Conservation (phyloP, 35 echinoderm and acorn worm species). For the Patiria miniata region DNA sequence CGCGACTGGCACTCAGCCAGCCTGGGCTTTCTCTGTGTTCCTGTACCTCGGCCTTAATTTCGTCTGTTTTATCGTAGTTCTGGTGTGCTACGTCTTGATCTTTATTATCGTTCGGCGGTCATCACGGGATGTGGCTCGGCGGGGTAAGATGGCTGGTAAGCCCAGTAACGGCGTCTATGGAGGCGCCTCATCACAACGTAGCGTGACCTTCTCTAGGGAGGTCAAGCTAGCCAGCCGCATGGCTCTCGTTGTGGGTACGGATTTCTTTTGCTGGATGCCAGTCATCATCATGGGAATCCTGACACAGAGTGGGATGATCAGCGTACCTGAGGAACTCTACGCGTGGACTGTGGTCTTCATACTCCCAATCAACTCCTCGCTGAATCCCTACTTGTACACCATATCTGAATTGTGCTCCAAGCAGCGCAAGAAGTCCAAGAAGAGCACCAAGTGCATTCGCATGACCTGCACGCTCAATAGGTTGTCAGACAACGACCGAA, state of each 20-base stretch:
- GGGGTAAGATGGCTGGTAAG: constrained; percentile 5
- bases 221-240: constrained; percentile 68
- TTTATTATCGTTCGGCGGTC: constrained; percentile 43
- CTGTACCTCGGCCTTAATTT: constrained; percentile 70
- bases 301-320: constrained; percentile 6
- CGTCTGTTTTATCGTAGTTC: constrained; percentile 48
- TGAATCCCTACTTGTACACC: constrained; percentile 73
- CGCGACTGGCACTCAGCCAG: neutral
- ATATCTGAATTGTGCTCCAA: constrained; percentile 3
- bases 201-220: constrained; percentile 37
- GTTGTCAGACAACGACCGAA: neutral
- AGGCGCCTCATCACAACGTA: constrained; percentile 24
- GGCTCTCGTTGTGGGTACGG: constrained; percentile 68
- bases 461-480: neutral
- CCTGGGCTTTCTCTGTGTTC: constrained; percentile 50
- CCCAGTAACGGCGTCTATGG: neutral
- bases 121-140: constrained; percentile 4
- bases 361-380: constrained; percentile 69
- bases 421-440: neutral
- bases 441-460: neutral
- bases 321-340: constrained; percentile 48
- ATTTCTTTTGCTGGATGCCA: constrained; percentile 72
- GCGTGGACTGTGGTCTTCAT: constrained; percentile 76
- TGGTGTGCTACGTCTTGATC: constrained; percentile 58
- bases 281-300: constrained; percentile 66